Percentiles rank a stretch among this genome's conserved stretches.
phyloP scores from a whole-genome alignment of 2,113 vertebrate genomes.

The Sebastes schlegelii region DNA sequence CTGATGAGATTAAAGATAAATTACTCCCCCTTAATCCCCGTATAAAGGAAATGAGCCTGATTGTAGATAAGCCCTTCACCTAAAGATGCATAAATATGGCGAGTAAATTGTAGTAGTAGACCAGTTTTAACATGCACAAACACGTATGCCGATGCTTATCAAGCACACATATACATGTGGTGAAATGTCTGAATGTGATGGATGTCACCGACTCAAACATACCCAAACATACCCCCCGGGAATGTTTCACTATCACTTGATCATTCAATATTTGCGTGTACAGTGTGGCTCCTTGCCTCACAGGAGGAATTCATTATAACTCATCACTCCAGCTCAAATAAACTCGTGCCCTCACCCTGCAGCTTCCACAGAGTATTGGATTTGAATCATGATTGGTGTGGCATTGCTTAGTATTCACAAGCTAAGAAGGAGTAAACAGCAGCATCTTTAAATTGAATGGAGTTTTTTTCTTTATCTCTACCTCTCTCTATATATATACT shows the following conservation, averaged over 20 bases:
- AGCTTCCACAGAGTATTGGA: slow-evolving; percentile 34
- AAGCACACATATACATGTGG: background rate
- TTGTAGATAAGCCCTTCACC: slow-evolving; percentile 66
- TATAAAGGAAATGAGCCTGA: slow-evolving; percentile 59
- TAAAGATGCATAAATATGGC: slow-evolving; percentile 40
- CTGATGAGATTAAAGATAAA: slow-evolving; percentile 77
- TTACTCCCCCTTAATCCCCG: slow-evolving; percentile 64
- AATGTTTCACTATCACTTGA: slow-evolving; percentile 48
- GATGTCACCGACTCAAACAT: slow-evolving; percentile 36
- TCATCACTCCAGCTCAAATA: slow-evolving; percentile 49
- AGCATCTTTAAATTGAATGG: slow-evolving; percentile 29
- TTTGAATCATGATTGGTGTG: slow-evolving; percentile 26
- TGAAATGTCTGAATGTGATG: slow-evolving; percentile 30
- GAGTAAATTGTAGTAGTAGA: slow-evolving; percentile 25
- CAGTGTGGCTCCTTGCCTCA: slow-evolving; percentile 49
- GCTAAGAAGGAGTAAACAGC: slow-evolving; percentile 11
- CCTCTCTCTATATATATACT: too few species aligned
- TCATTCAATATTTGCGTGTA: slow-evolving; percentile 55
- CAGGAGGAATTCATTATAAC: slow-evolving; percentile 58
- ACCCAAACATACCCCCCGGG: slow-evolving; percentile 38
- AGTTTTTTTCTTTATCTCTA: too few species aligned
- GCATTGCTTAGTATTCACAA: slow-evolving; percentile 35
- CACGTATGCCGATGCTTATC: background rate
- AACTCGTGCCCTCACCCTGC: slow-evolving; percentile 31
- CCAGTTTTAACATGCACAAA: slow-evolving; percentile 15